phyloP scores from a whole-genome alignment of 2,888 invertebrate species.

The Encarsia formosa region DNA sequence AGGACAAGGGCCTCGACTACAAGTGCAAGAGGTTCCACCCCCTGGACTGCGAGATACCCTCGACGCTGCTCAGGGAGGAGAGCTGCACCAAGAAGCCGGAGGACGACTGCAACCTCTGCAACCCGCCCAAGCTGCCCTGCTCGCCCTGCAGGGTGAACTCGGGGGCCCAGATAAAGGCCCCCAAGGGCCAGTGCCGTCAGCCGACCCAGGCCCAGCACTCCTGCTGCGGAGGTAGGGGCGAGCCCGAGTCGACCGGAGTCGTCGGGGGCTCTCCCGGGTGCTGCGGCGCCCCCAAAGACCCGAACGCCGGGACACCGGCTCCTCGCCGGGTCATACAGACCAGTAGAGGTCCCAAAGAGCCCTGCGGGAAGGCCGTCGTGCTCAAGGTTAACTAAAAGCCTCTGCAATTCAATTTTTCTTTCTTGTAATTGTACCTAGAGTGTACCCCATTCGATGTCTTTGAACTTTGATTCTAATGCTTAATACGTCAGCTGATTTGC shows the following conservation, averaged over 20 bases:
- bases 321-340: conserved; percentile 32
- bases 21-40: conserved; percentile 37
- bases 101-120: conserved; percentile 4
- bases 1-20: conserved; percentile 31
- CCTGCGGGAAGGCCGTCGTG: conserved; percentile 43
- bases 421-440: too few species aligned
- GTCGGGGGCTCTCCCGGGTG: too few species aligned
- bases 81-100: neutral
- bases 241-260: neutral
- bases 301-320: neutral
- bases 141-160: conserved; percentile 12
- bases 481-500: too few species aligned
- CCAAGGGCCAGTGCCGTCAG: neutral
- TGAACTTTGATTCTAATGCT: too few species aligned
- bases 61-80: neutral
- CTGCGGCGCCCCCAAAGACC: neutral
- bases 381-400: too few species aligned
- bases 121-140: conserved; percentile 17
- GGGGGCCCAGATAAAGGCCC: too few species aligned
- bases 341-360: conserved; percentile 34
- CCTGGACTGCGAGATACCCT: neutral
- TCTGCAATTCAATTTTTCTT: too few species aligned
- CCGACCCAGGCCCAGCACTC: neutral
- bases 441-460: too few species aligned
- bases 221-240: neutral